These are phyloP conservation scores for Hippopotamyrus pictus DNA, from an alignment of 2,797 vertebrate species.

Conservation along the genomic window DNA sequence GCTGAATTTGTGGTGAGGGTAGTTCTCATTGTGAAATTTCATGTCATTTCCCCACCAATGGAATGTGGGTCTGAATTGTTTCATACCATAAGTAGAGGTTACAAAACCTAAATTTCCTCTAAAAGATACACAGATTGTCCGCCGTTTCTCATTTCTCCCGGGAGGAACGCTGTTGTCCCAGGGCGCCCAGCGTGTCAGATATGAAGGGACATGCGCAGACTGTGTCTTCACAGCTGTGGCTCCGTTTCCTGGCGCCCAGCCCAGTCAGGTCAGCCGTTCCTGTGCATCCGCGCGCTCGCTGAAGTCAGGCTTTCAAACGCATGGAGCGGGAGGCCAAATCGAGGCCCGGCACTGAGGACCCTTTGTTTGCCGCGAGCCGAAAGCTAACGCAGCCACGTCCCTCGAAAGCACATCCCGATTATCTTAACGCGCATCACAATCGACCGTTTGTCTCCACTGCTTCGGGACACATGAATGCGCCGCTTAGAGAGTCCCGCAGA, in stretches of 20 bases:
- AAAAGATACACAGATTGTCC: neutral
- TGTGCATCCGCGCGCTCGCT: neutral
- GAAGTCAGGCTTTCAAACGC: neutral
- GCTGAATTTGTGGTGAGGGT: constrained; percentile 10
- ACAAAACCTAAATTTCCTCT: constrained; percentile 7
- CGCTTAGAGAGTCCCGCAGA: neutral
- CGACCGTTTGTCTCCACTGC: neutral
- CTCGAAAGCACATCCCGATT: constrained; percentile 13
- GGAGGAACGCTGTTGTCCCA: neutral
- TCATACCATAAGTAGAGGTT: constrained; percentile 10
- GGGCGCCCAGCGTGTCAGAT: neutral
- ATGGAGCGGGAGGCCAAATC: neutral
- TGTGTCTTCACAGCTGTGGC: neutral
- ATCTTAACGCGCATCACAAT: constrained; percentile 8
- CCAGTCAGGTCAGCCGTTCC: neutral
- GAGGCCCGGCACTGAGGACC: neutral
- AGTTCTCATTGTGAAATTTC: constrained; percentile 7
- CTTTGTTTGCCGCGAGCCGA: neutral
- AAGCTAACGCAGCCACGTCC: neutral
- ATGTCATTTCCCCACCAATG: neutral
- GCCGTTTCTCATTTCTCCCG: neutral
- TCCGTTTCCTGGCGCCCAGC: neutral
- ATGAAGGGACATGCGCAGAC: neutral
- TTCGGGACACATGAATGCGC: neutral
- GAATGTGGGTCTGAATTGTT: constrained; percentile 12